Evolutionary conservation across 2,888 invertebrate genomes (phyloP).

Genomic region (Eupithecia exiguata): DNA sequence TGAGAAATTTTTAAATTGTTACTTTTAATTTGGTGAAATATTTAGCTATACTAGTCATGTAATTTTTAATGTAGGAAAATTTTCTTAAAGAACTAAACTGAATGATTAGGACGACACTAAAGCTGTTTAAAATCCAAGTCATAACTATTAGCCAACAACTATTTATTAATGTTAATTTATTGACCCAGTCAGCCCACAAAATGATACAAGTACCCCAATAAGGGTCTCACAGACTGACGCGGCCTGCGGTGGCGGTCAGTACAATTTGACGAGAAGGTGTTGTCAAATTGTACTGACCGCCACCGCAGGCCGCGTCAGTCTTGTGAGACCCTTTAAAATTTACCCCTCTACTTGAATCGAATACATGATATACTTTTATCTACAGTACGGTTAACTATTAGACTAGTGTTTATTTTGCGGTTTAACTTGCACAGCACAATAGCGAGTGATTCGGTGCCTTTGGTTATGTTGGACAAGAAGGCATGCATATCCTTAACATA

Average conservation of each 20-base stretch:
- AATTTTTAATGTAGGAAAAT: neutral
- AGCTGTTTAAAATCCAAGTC: neutral
- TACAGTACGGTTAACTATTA: neutral
- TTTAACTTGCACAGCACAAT: constrained; percentile 15
- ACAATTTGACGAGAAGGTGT: too few relatives aligned
- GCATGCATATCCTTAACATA: constrained; percentile 24
- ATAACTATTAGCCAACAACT: neutral
- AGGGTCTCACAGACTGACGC: too few relatives aligned
- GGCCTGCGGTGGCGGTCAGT: too few relatives aligned
- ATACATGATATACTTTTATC: neutral
- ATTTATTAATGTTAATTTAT: neutral
- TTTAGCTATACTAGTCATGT: neutral
- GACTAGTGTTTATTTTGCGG: neutral
- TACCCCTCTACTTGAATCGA: neutral
- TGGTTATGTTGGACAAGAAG: constrained; percentile 12
- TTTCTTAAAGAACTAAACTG: too few relatives aligned
- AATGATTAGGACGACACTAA: neutral
- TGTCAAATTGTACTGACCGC: too few relatives aligned
- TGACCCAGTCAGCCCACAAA: neutral
- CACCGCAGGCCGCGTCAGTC: too few relatives aligned
- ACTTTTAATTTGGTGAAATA: constrained; percentile 9
- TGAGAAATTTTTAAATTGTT: constrained; percentile 23
- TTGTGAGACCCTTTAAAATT: neutral
- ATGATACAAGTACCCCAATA: too few relatives aligned
- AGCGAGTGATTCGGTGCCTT: constrained; percentile 23